Evolutionary conservation across 1,140 invertebrate genomes (phyloP).

Genomic region (Polypedilum pembai): DNA sequence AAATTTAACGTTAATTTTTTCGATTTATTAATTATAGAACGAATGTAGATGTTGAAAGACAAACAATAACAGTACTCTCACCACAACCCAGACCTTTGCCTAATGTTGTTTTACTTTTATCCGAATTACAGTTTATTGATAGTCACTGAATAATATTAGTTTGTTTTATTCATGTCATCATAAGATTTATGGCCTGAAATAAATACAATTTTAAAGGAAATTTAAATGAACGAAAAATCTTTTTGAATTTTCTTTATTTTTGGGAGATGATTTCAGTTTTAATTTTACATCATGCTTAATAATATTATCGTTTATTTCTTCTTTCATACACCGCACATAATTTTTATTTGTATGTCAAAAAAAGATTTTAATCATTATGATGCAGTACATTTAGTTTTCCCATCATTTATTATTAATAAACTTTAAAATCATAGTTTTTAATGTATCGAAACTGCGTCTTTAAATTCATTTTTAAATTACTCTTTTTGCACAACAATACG

Average conservation of each 20-base stretch:
- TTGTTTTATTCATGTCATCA: too few species aligned
- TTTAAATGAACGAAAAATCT: not conserved
- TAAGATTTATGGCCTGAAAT: too few species aligned
- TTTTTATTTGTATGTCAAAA: not conserved
- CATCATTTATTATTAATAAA: not conserved
- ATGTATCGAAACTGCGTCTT: constrained; percentile 2
- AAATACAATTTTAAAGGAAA: too few species aligned
- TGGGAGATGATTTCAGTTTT: not conserved
- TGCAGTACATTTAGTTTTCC: constrained; percentile 3
- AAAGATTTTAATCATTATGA: not conserved
- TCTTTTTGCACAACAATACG: constrained; percentile 20
- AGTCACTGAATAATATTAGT: constrained; percentile 60
- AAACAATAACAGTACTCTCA: constrained; percentile 80
- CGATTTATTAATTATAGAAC: too few species aligned
- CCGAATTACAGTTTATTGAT: constrained; percentile 84
- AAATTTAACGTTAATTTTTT: constrained; percentile 33
- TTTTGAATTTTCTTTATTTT: not conserved
- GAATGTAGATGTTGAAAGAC: constrained; percentile 78
- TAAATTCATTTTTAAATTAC: constrained; percentile 1
- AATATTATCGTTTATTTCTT: not conserved
- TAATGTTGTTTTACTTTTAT: constrained; percentile 68
- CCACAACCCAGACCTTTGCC: constrained; percentile 87
- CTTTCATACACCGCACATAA: not conserved
- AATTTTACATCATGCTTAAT: constrained; percentile 5
- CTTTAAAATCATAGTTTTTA: not conserved